These are phyloP conservation scores for Rhamnusium bicolor DNA, from an alignment of 2,888 invertebrate genomes.

Conservation along the genomic window DNA sequence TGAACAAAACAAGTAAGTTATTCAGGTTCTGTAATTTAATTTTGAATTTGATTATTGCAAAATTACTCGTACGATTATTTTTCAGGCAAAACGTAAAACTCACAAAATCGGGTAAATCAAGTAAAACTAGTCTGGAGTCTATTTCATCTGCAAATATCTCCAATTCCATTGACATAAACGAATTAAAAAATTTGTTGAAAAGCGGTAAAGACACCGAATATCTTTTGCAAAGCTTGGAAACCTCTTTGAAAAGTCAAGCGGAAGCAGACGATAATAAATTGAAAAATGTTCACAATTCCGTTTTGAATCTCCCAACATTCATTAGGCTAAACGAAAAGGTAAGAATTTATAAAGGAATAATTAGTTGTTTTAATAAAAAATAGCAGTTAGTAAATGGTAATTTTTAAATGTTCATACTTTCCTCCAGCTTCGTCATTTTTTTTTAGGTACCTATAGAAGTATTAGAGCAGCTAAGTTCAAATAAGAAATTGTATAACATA, in stretches of 20 bases:
- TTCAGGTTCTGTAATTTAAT: conserved; percentile 38
- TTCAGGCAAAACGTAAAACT: conserved; percentile 52
- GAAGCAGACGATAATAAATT: conserved; percentile 68
- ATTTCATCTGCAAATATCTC: conserved; percentile 71
- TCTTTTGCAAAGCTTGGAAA: conserved; percentile 76
- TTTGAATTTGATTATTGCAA: not conserved
- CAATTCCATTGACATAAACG: conserved; percentile 76
- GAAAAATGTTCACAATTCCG: conserved; percentile 76
- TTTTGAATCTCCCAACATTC: conserved; percentile 84
- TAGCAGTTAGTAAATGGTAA: too few relatives aligned
- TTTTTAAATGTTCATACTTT: too few relatives aligned
- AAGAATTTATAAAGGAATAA: too few relatives aligned
- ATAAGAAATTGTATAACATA: conserved; percentile 79
- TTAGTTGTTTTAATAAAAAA: too few relatives aligned
- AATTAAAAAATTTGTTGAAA: conserved; percentile 80
- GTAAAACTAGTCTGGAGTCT: conserved; percentile 61
- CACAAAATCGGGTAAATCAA: conserved; percentile 58
- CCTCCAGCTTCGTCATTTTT: not conserved
- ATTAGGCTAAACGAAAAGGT: conserved; percentile 81
- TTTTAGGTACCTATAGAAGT: conserved; percentile 78
- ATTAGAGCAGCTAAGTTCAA: conserved; percentile 76
- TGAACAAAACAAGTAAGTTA: conserved; percentile 75
- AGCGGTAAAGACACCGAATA: conserved; percentile 81
- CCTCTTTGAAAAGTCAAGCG: conserved; percentile 72
- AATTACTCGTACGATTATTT: conserved; percentile 5